These are phyloP conservation scores for Telmatochromis brichardi DNA, from an alignment of 2,113 vertebrate genomes.

Conservation along the genomic window DNA sequence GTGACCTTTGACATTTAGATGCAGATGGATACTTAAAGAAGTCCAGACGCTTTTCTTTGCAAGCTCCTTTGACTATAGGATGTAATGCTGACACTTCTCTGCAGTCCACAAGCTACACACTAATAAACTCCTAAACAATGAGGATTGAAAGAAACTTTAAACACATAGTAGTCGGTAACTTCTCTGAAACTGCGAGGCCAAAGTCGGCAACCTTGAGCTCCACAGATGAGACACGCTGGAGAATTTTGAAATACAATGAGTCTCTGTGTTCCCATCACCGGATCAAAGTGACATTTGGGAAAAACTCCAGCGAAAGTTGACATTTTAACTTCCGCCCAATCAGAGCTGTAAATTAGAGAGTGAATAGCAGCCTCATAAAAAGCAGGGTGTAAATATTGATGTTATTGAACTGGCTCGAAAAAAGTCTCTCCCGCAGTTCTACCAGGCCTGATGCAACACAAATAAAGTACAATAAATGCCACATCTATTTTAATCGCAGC, in stretches of 20 bases:
- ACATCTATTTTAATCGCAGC: background rate
- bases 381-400: background rate
- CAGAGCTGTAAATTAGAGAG: background rate
- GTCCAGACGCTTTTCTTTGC: no score
- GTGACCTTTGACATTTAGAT: no score
- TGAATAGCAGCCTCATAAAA: background rate
- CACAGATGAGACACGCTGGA: background rate
- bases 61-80: background rate
- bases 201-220: background rate
- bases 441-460: background rate
- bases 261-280: rapidly evolving
- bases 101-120: background rate
- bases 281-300: background rate
- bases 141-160: background rate
- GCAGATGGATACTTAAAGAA: no score
- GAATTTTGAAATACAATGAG: background rate
- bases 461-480: background rate
- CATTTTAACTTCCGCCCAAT: background rate
- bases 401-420: background rate
- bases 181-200: background rate
- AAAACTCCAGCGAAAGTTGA: background rate
- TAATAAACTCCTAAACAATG: background rate
- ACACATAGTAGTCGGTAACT: rapidly evolving
- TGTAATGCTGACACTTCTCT: background rate
- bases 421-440: background rate